Evolutionary conservation across 2,888 invertebrate species (phyloP), one percentile per base, ranked within the genome.

Genomic region (Drepanosiphum platanoidis): DNA sequence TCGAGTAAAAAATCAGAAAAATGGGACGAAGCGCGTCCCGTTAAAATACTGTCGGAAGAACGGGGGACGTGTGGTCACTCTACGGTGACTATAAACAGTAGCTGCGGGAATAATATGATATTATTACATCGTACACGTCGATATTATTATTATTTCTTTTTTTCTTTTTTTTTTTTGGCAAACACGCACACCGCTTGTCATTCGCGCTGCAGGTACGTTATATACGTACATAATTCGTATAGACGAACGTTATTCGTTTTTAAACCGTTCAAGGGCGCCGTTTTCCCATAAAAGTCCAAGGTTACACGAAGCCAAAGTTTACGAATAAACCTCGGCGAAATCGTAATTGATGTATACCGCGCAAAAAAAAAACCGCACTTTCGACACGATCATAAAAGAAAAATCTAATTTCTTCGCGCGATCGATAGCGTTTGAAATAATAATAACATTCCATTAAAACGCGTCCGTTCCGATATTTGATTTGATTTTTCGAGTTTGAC

Each of bases 251-350:
- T 80, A 36, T 81, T 81, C n/a, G 70, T 58, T 36, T 79, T 36
- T 81, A 58, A 58, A 39, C 22, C 39, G 11, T 58, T 81, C 80
- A 81, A 81, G 80, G 80, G 36, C 58, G 36, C 30, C 15, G 22
- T 71, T 81, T 58, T 81, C 39, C 11, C 80, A 80, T 80, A 58
- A 71, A 81, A 81, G 58, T 58, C 39, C 81, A 71, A 81, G 81
- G 81, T 81, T 30, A 22, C 58, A 4, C 32, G 52, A 78, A 78
- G 78, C 66, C 66, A 78, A 78, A 78, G 30, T 78, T 66, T 66
- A 42, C 64, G 15, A 77, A 77, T 36, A 36, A 27, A n/a, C n/a
- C 61, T 70, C 42, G n/a, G 64, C 18, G 64, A 66, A 78, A 78
- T 77, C 66, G 42, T 42, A 32, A 78, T 42, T 0, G 64, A 36